These are phyloP conservation scores for Pocillopora grandis DNA, from an alignment of 92 coral and sea anemone species.

Conservation along the genomic window DNA sequence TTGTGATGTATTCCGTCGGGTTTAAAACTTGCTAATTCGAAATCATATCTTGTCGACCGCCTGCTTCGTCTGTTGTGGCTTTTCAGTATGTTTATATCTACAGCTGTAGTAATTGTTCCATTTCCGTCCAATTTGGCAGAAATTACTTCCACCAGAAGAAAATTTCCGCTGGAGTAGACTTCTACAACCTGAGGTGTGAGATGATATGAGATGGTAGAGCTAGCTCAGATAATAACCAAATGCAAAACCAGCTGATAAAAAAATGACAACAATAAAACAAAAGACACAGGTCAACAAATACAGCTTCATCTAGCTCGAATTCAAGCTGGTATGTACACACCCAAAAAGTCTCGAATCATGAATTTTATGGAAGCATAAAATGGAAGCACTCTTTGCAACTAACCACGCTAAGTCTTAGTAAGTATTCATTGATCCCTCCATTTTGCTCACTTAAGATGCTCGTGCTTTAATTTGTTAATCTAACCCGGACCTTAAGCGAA, in stretches of 20 bases:
- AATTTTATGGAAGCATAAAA: not conserved
- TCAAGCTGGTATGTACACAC: not conserved
- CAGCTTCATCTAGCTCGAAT: too few species aligned
- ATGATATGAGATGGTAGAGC: not conserved
- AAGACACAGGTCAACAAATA: too few species aligned
- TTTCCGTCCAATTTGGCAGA: slow-evolving; percentile 26
- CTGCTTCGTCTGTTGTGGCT: slow-evolving; percentile 18
- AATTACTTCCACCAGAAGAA: slow-evolving; percentile 25
- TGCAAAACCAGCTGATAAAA: not conserved
- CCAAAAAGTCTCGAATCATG: not conserved
- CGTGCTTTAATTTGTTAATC: not conserved
- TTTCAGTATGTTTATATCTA: slow-evolving; percentile 6
- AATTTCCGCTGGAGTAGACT: slow-evolving; percentile 24
- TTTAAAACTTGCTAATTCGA: not conserved
- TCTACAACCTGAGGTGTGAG: slow-evolving; percentile 14
- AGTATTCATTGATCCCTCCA: too few species aligned
- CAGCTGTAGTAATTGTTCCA: slow-evolving; percentile 21
- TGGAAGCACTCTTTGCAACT: too few species aligned
- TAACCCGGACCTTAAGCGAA: not conserved
- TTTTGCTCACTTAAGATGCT: too few species aligned
- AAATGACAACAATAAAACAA: not conserved
- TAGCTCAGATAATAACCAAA: too few species aligned
- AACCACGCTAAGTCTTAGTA: too few species aligned
- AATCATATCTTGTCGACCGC: slow-evolving; percentile 2
- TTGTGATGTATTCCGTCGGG: not conserved